These are phyloP conservation scores for Dicyrtomina minuta DNA, from an alignment of 2,888 invertebrate species.

Conservation along the genomic window DNA sequence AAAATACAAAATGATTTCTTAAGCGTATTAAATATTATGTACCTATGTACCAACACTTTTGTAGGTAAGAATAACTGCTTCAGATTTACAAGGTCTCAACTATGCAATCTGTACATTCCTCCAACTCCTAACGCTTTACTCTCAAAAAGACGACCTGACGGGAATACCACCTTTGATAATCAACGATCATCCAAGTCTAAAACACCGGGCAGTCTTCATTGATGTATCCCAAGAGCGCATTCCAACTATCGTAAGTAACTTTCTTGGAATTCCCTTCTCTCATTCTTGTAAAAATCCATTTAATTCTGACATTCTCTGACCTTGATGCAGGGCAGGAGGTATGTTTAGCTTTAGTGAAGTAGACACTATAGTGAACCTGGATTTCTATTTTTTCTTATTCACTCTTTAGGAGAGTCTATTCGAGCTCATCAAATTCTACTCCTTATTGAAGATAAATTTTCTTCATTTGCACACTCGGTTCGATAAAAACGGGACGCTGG, in stretches of 20 bases:
- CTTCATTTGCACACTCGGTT: conserved; percentile 60
- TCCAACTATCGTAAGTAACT: conserved; percentile 58
- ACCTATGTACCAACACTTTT: too few relatives aligned
- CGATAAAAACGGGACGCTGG: conserved; percentile 57
- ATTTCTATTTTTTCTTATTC: conserved; percentile 4
- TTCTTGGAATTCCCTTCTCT: background rate
- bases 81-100: conserved; percentile 62
- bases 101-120: conserved; percentile 63
- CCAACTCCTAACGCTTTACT: conserved; percentile 61
- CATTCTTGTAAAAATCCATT: background rate
- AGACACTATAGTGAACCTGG: background rate
- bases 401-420: conserved; percentile 59
- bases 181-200: conserved; percentile 63
- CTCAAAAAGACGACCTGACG: conserved; percentile 55
- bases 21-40: background rate
- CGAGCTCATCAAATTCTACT: conserved; percentile 60
- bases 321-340: too few relatives aligned
- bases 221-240: conserved; percentile 64
- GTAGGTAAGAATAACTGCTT: conserved; percentile 61
- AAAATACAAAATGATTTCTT: background rate
- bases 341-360: too few relatives aligned
- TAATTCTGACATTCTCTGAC: background rate
- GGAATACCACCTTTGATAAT: conserved; percentile 58
- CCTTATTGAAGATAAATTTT: conserved; percentile 62
- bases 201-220: conserved; percentile 63